phyloP scores from a whole-genome alignment of 2,888 invertebrate genomes.

The Chesias legatella region DNA sequence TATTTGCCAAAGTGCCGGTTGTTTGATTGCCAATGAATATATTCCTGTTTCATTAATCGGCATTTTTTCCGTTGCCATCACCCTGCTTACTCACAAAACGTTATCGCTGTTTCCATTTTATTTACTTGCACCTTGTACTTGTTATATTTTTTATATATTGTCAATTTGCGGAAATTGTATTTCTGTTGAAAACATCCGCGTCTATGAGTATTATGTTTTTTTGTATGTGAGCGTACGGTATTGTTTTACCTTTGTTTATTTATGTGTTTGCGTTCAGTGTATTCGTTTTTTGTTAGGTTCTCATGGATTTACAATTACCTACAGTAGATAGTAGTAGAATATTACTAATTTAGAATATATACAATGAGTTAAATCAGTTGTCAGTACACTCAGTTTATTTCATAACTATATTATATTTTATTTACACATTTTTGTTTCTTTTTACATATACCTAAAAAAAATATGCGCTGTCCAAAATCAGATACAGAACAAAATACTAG shows the following conservation, averaged over 20 bases:
- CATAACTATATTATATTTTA: too few species aligned
- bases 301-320: too few species aligned
- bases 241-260: conserved; percentile 48
- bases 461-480: too few species aligned
- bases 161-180: conserved; percentile 44
- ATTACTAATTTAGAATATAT: too few species aligned
- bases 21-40: conserved; percentile 58
- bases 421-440: too few species aligned
- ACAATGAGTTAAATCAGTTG: too few species aligned
- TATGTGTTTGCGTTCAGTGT: conserved; percentile 44
- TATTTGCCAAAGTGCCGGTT: conserved; percentile 50
- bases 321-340: too few species aligned
- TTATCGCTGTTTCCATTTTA: conserved; percentile 33
- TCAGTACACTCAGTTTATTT: too few species aligned
- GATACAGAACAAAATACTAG: too few species aligned
- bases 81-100: conserved; percentile 36
- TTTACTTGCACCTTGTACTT: conserved; percentile 28
- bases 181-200: conserved; percentile 41
- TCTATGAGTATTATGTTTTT: conserved; percentile 43
- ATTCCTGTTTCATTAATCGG: conserved; percentile 52
- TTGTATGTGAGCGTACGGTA: conserved; percentile 38
- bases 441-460: too few species aligned
- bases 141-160: conserved; percentile 40
- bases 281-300: conserved; percentile 17
- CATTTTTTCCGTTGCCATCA: conserved; percentile 36